Percentiles rank a stretch among this genome's conserved stretches.
Evolutionary conservation across 2,113 vertebrate genomes (phyloP).

Genomic region (Eira barbara): DNA sequence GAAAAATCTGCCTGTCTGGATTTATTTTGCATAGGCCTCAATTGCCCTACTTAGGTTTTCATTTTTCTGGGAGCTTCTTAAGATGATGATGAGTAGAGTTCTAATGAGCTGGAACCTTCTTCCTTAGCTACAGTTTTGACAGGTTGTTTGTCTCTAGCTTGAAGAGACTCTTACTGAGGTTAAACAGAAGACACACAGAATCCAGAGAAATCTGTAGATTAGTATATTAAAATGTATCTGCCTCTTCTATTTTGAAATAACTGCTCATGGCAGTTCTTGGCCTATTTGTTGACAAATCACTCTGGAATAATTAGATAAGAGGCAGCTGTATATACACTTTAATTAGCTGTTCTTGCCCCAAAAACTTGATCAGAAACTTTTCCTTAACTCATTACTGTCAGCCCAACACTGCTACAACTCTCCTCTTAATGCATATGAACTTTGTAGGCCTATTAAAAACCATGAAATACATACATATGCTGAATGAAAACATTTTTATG

Average conservation of each 20-base stretch:
- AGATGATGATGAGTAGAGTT: not conserved
- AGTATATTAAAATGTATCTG: constrained; percentile 38
- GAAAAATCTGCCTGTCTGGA: constrained; percentile 45
- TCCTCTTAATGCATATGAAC: not conserved
- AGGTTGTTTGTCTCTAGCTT: constrained; percentile 25
- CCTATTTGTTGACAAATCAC: constrained; percentile 45
- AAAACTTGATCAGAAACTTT: constrained; percentile 24
- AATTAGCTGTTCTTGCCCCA: not conserved
- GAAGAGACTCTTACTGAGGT: constrained; percentile 22
- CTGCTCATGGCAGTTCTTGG: not conserved
- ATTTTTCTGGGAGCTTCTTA: constrained; percentile 39
- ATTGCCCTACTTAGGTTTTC: not conserved
- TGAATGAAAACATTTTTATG: not conserved
- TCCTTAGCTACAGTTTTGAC: constrained; percentile 23
- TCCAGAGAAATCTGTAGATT: constrained; percentile 15
- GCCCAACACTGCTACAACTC: not conserved
- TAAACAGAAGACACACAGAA: not conserved
- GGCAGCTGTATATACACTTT: not conserved
- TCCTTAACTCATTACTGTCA: not conserved
- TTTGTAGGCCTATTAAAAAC: not conserved
- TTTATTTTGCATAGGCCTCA: constrained; percentile 25
- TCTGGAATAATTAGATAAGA: constrained; percentile 1
- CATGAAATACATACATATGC: not conserved
- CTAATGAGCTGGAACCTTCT: constrained; percentile 39
- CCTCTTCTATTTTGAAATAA: constrained; percentile 40